A percentile compares a stretch with the other conserved stretches of the same genome.
These are phyloP conservation scores for Itoplectis maculator DNA, from an alignment of 2,888 invertebrate species.

Conservation along the genomic window DNA sequence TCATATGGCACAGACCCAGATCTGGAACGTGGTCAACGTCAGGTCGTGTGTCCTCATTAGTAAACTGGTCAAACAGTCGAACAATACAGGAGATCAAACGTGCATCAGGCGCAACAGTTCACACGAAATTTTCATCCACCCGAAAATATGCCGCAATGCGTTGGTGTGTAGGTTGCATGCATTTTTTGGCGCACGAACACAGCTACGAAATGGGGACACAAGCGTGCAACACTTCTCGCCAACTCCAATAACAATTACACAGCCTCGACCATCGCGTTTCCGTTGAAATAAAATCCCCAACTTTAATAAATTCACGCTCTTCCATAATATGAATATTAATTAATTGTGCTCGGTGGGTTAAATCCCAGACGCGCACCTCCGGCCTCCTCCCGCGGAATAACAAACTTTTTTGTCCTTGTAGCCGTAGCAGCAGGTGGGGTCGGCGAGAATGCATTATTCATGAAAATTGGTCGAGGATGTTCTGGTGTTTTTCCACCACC, in stretches of 20 bases:
- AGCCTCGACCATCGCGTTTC: slow-evolving; percentile 33
- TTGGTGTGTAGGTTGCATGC: not conserved
- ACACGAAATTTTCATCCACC: not conserved
- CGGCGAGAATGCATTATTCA: slow-evolving; percentile 60
- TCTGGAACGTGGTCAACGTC: not conserved
- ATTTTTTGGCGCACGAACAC: slow-evolving; percentile 19
- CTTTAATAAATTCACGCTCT: slow-evolving; percentile 58
- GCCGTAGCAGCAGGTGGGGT: slow-evolving; percentile 3
- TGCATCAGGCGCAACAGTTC: not conserved
- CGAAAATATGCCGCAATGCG: not conserved
- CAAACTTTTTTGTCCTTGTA: slow-evolving; percentile 50
- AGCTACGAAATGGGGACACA: slow-evolving; percentile 10
- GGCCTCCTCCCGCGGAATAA: slow-evolving; percentile 51
- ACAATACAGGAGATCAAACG: not conserved
- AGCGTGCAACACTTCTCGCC: slow-evolving; percentile 21
- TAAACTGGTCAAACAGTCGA: not conserved
- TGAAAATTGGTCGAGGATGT: slow-evolving; percentile 58
- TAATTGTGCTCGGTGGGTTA: slow-evolving; percentile 49
- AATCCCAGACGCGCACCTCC: slow-evolving; percentile 55
- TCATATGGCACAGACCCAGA: no score
- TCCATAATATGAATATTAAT: slow-evolving; percentile 67
- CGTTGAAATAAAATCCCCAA: slow-evolving; percentile 51
- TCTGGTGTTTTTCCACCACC: slow-evolving; percentile 35
- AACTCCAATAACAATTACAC: slow-evolving; percentile 56
- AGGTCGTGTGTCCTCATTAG: not conserved